Evolutionary conservation across 2,888 invertebrate genomes (phyloP), one percentile per base, ranked within the genome.

Genomic region (Leucophenga maculata): DNA sequence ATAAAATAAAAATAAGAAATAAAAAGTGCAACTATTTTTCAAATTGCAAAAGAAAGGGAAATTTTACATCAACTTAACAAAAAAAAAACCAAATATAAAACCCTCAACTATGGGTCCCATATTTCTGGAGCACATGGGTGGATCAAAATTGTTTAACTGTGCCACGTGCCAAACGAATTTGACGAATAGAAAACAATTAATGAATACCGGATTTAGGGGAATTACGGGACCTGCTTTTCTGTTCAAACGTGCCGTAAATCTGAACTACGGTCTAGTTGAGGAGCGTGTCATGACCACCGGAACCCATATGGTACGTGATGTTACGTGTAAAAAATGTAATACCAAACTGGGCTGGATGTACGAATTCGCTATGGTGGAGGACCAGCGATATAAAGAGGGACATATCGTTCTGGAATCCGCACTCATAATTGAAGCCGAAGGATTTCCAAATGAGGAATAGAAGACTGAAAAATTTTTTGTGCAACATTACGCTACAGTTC

Each of bases 331-430:
- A 90, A 96, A 95, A 86, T 99, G 99, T 87, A 94, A 95, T 79
- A 94, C 95, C 4, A 98, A 98, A 88, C 92, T 99, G 0, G 98
- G 98, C 52, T 99, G 98, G 99, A 96, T 99, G 86, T 99, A 99
- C 87, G 99, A 99, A 89, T 99, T 97, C 90, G 99, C 99, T 3
- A 97, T 97, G 1, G 98, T 99, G 86, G 98, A 98, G 75, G 96
- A 95, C 83, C 99, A 99, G 88, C 92, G 92, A 80, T 98, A 98
- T 89, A 98, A 98, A 89, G n/a, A 98, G 90, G 98, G 98, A 0
- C 91, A 97, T 65, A 97, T 98, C 0, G 99, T 99, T 79, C 89
- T 99, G 72, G 99, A 99, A 87, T 91, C 98, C 77, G 98, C 98
- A 13, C 90, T 99, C 11, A 97, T 99, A 20, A 96, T 95, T 2